phyloP scores from a whole-genome alignment of 2,888 invertebrate genomes.

The Cephus spinipes region DNA sequence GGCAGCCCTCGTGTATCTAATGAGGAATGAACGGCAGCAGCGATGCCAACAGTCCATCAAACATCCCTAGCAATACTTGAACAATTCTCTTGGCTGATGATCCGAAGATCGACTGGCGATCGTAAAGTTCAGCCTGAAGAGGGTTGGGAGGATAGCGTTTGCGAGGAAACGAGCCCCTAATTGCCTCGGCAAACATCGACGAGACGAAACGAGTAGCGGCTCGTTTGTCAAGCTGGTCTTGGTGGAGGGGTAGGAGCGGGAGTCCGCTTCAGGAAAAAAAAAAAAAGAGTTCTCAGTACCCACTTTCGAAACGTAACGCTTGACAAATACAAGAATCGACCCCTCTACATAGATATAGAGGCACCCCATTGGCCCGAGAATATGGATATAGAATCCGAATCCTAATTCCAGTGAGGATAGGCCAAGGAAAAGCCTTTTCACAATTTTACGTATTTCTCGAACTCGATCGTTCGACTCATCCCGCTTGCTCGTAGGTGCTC shows the following conservation, averaged over 20 bases:
- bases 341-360: background rate
- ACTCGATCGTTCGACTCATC: background rate
- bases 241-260: background rate
- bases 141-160: background rate
- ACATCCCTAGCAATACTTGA: background rate
- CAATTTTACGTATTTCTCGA: background rate
- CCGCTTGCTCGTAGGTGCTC: background rate
- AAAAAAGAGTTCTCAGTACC: background rate
- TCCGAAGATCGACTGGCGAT: background rate
- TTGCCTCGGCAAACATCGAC: constrained; percentile 7
- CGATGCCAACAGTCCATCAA: background rate
- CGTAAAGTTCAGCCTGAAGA: background rate
- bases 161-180: background rate
- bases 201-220: constrained; percentile 7
- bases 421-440: background rate
- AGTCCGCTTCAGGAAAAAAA: background rate
- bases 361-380: background rate
- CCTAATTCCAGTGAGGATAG: background rate
- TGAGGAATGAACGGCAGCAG: background rate
- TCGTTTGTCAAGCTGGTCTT: constrained; percentile 1
- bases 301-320: background rate
- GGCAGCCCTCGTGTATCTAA: background rate
- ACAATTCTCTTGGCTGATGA: background rate
- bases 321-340: background rate
- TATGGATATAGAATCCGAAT: background rate